A percentile compares a stretch with the other conserved stretches of the same genome.
Evolutionary conservation across 2,797 vertebrate genomes (phyloP).

Genomic region (Myripristis jacobus): DNA sequence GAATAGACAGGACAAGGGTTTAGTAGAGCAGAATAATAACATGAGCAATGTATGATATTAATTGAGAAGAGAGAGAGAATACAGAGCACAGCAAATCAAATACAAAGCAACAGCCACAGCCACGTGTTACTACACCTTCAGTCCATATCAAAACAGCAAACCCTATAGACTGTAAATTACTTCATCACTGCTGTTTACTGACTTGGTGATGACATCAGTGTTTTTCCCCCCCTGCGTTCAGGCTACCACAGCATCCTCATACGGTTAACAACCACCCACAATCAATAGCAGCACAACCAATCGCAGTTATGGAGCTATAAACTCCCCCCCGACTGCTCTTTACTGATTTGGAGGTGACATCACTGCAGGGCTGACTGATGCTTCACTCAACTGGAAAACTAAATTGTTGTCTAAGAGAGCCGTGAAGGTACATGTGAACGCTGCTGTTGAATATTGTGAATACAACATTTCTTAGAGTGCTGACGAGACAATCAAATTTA

Average conservation of each 20-base stretch:
- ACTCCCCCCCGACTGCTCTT: not conserved
- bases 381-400: too few species aligned
- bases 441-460: too few species aligned
- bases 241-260: not conserved
- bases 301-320: not conserved
- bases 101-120: too few species aligned
- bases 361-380: slow-evolving; percentile 9
- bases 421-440: too few species aligned
- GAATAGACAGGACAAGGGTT: not conserved
- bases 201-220: slow-evolving; percentile 32
- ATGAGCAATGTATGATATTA: not conserved
- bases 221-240: not conserved
- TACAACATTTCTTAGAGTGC: not conserved
- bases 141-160: not conserved
- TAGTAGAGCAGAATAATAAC: not conserved
- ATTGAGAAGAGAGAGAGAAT: not conserved
- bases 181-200: slow-evolving; percentile 19
- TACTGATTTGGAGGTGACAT: slow-evolving; percentile 25
- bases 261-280: slow-evolving; percentile 6
- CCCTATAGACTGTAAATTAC: not conserved
- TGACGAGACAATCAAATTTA: not conserved
- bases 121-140: not conserved
- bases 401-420: too few species aligned
- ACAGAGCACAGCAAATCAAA: not conserved
- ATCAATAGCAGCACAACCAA: slow-evolving; percentile 29